Base-by-base conservation (phyloP, 2,113 vertebrate genomes). In the Pionites leucogaster region DNA sequence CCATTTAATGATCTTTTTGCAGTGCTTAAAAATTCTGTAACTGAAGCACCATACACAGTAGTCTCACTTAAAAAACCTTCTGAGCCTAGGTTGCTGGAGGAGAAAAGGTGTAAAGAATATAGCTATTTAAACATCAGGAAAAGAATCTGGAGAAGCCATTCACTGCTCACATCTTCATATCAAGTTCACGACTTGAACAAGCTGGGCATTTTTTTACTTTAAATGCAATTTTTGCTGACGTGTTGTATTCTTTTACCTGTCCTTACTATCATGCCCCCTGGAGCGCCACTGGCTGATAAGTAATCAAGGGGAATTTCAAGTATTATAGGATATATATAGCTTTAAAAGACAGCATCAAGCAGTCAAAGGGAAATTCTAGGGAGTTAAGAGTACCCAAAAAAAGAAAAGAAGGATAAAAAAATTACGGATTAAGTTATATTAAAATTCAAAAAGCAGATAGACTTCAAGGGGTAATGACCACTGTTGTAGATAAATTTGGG, bases 1-100 rank as follows among this genome's bases (percentile, higher is more conserved):
- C n/a, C 53, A 77, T 92, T 70, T 94, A 97, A 96, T 90, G 85
- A 95, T 91, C 27, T 86, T 89, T 96, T 92, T 82, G 2, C 19
- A 49, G 20, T 82, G 20, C 27, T 94, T 93, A 76, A 93, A 96
- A 96, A 60, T 49, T 42, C 35, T 80, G 11, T 62, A 89, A 82
- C 25, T 28, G 44, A 95, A 75, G 19, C 35, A 87, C 4, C 82
- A 70, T 47, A 83, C 67, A 70, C 15, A 39, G 15, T 39, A 55
- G 8, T 28, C 11, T 67, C 25, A 49, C 13, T 83, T 92, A 53
- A 39, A 86, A 63, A 93, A 62, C 20, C 28, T 53, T 77, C 11
- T 7, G 72, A 35, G 11, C 5, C 35, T 83, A 31, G 24, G 4
- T 41, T 92, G 7, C 22, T 64, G 37, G 7, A 76, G 57, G 20